Evolutionary conservation across 2,888 invertebrate genomes (phyloP).

Genomic region (Drosophila ezoana): DNA sequence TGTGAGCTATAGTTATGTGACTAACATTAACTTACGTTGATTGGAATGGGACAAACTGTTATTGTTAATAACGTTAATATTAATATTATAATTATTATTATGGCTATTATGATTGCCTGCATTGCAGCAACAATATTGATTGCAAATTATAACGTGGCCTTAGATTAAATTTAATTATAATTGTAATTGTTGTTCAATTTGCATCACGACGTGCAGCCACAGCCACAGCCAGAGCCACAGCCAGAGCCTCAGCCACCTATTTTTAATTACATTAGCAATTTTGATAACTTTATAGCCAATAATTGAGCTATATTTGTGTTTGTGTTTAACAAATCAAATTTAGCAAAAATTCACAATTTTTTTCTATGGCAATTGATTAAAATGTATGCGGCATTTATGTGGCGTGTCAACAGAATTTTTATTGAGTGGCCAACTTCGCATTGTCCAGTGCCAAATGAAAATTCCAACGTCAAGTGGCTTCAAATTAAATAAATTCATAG

Average conservation of each 20-base stretch:
- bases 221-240: conserved; percentile 13
- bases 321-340: conserved; percentile 25
- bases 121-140: conserved; percentile 41
- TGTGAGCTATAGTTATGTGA: not conserved
- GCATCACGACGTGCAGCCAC: conserved; percentile 47
- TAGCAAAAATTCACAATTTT: conserved; percentile 10
- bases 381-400: conserved; percentile 24
- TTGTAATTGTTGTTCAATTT: conserved; percentile 48
- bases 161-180: conserved; percentile 48
- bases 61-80: conserved; percentile 15
- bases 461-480: conserved; percentile 19
- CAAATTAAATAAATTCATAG: conserved; percentile 60
- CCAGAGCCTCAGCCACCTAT: conserved; percentile 11
- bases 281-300: conserved; percentile 28
- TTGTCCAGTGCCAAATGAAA: conserved; percentile 19
- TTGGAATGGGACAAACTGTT: conserved; percentile 32
- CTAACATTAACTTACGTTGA: conserved; percentile 45
- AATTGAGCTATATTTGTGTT: conserved; percentile 37
- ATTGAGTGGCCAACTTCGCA: conserved; percentile 18
- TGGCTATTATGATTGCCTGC: conserved; percentile 22
- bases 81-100: conserved; percentile 16
- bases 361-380: conserved; percentile 15
- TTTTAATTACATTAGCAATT: conserved; percentile 56
- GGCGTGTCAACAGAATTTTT: conserved; percentile 34
- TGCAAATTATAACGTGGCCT: conserved; percentile 33